phyloP scores from a whole-genome alignment of 2,888 invertebrate species.

The Pheosia gnoma region DNA sequence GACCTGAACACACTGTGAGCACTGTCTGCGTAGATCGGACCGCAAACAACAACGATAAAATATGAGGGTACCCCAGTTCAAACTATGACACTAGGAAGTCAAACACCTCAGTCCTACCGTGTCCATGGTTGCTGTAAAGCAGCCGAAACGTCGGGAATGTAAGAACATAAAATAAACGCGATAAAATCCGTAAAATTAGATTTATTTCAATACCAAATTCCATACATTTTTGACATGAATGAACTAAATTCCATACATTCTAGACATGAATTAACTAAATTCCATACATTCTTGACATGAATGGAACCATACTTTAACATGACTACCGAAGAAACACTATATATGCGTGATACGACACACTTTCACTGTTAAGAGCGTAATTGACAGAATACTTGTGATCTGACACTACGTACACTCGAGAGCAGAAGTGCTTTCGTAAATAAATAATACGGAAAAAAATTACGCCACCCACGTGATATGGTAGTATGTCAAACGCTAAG shows the following conservation, averaged over 20 bases:
- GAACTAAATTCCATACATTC: too few species aligned
- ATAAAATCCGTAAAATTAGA: too few species aligned
- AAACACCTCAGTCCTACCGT: too few species aligned
- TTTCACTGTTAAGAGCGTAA: slow-evolving; percentile 23
- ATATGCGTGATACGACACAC: slow-evolving; percentile 16
- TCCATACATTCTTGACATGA: neutral
- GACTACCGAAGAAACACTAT: slow-evolving; percentile 7
- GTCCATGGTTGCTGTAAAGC: too few species aligned
- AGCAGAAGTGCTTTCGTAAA: slow-evolving; percentile 19
- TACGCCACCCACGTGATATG: neutral
- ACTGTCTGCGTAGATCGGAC: too few species aligned
- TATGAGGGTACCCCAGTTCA: too few species aligned
- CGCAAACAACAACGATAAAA: too few species aligned
- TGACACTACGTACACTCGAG: slow-evolving; percentile 22
- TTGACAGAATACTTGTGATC: slow-evolving; percentile 19
- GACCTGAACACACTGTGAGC: too few species aligned
- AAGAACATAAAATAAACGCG: too few species aligned
- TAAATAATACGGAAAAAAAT: slow-evolving; percentile 12
- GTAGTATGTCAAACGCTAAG: neutral
- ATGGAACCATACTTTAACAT: neutral
- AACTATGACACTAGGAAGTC: too few species aligned
- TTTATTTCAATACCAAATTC: too few species aligned
- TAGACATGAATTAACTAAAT: neutral
- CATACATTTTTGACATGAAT: neutral
- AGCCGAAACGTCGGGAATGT: too few species aligned